These are phyloP conservation scores for Drosophila ercepeae DNA, from an alignment of 1,140 invertebrate species.

Conservation along the genomic window DNA sequence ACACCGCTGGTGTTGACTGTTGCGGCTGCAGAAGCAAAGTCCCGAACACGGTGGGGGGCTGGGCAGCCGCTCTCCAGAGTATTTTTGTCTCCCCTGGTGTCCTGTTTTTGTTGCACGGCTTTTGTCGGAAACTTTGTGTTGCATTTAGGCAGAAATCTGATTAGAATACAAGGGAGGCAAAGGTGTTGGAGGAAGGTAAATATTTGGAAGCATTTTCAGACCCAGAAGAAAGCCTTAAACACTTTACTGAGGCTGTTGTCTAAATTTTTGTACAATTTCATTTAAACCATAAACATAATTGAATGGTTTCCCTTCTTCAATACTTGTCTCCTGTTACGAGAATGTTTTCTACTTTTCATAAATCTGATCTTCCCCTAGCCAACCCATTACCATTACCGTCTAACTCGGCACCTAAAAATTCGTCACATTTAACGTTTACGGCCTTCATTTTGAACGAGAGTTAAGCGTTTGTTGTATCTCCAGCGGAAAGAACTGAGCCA, in stretches of 20 bases:
- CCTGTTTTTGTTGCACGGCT: neutral
- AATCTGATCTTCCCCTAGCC: neutral
- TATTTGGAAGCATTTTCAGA: neutral
- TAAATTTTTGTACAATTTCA: too few species aligned
- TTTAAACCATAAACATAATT: neutral
- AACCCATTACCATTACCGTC: slow-evolving; percentile 12
- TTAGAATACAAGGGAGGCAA: slow-evolving; percentile 1
- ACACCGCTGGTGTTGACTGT: slow-evolving; percentile 65
- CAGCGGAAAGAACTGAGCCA: neutral
- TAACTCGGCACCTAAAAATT: slow-evolving; percentile 34
- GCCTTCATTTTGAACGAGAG: slow-evolving; percentile 19
- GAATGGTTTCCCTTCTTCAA: neutral
- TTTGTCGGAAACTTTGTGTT: slow-evolving; percentile 2
- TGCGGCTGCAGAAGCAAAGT: slow-evolving; percentile 21
- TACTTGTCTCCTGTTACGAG: neutral
- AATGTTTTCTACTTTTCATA: neutral
- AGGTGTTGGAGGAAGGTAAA: neutral
- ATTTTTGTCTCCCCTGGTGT: neutral
- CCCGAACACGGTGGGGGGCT: neutral
- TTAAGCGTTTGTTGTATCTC: slow-evolving; percentile 11
- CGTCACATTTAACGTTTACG: slow-evolving; percentile 44
- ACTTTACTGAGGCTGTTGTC: too few species aligned
- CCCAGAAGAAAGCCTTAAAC: neutral
- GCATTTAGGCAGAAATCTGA: slow-evolving; percentile 4
- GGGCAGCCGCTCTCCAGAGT: neutral